Conservation (phyloP, 2,113 vertebrate species). For the Microcebus tavaratra region DNA sequence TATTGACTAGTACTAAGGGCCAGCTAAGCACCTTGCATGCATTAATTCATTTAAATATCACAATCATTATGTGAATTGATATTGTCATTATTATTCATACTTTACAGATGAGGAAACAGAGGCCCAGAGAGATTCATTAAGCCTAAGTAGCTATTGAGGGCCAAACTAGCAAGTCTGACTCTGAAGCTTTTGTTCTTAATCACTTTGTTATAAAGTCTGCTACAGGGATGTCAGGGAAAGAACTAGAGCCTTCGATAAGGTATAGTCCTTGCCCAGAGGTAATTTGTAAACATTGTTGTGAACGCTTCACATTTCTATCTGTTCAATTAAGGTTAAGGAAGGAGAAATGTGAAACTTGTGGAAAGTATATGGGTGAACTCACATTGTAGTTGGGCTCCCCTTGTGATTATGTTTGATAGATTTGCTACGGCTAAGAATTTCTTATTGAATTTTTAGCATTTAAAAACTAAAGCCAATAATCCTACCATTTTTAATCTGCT, state of each 20-base stretch:
- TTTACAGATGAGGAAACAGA: not conserved
- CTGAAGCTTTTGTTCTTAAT: not conserved
- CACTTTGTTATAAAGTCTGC: not conserved
- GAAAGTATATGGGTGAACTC: not conserved
- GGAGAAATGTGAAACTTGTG: not conserved
- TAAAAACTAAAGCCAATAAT: not conserved
- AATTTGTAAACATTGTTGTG: not conserved
- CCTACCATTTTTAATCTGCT: not conserved
- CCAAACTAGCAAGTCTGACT: not conserved
- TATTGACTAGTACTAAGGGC: not conserved
- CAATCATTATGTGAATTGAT: not conserved
- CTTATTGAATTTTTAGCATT: not conserved
- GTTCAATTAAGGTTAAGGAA: not conserved
- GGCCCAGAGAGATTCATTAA: not conserved
- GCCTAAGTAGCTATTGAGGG: not conserved
- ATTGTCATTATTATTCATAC: not conserved
- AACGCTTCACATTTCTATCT: not conserved
- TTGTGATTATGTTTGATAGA: not conserved
- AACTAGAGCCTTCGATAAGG: not conserved
- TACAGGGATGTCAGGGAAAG: not conserved
- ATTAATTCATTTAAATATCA: not conserved
- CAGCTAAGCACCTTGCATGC: not conserved
- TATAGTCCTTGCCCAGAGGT: not conserved
- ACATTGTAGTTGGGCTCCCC: not conserved
- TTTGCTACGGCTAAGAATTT: constrained; percentile 12